Evolutionary conservation across 1,140 invertebrate genomes (phyloP).

Genomic region (Homalodisca vitripennis): DNA sequence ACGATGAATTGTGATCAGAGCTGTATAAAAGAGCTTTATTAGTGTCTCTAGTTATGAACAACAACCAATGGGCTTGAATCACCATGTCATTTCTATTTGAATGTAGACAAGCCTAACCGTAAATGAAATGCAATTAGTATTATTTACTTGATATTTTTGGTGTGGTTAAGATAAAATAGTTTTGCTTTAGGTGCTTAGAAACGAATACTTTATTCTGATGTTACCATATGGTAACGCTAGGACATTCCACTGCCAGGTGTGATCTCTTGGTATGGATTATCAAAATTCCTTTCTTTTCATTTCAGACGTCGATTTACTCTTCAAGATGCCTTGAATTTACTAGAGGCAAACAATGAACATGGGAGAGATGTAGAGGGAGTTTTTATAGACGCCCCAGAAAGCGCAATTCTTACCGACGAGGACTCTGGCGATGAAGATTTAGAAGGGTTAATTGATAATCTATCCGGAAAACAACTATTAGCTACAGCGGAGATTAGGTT

Average conservation of each 20-base stretch:
- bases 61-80: background rate
- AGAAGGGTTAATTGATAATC: slow-evolving; percentile 38
- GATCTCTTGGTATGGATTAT: background rate
- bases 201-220: background rate
- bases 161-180: background rate
- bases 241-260: background rate
- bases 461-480: slow-evolving; percentile 33
- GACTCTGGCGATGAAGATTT: slow-evolving; percentile 38
- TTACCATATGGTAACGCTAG: background rate
- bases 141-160: background rate
- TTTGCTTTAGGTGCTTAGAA: background rate
- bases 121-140: background rate
- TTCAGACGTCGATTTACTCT: slow-evolving; percentile 17
- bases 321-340: slow-evolving; percentile 22
- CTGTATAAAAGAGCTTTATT: background rate
- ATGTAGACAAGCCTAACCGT: background rate
- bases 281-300: background rate
- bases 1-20: background rate
- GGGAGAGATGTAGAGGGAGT: slow-evolving; percentile 3
- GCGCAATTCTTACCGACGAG: slow-evolving; percentile 30
- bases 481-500: slow-evolving; percentile 34
- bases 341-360: slow-evolving; percentile 17
- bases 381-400: slow-evolving; percentile 36
- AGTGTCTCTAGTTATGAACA: background rate
- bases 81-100: background rate